Conservation (phyloP, 2,797 vertebrate species). For the Microhierax caerulescens region DNA sequence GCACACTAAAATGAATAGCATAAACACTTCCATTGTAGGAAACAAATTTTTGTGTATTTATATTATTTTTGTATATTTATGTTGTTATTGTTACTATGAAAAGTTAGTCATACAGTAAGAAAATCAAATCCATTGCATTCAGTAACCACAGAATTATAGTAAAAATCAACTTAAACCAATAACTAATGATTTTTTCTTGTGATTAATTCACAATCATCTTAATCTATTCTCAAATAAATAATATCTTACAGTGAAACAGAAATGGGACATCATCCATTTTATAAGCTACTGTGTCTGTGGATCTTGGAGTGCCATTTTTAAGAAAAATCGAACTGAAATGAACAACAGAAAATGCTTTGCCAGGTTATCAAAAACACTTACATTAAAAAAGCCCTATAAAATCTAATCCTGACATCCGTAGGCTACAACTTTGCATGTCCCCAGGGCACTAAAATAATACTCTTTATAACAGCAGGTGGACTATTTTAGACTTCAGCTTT, state of each 20-base stretch:
- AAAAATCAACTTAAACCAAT: conserved; percentile 37
- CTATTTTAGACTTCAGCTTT: conserved; percentile 81
- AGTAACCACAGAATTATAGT: conserved; percentile 13
- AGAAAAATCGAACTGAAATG: conserved; percentile 12
- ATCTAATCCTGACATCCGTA: conserved; percentile 80
- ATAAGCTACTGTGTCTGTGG: conserved; percentile 1
- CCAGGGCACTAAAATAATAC: conserved; percentile 84
- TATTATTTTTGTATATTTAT: neutral
- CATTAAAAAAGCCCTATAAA: conserved; percentile 71
- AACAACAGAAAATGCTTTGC: conserved; percentile 69
- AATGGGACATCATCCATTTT: conserved; percentile 3
- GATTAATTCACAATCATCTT: neutral
- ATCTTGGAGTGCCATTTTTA: conserved; percentile 25
- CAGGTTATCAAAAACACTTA: conserved; percentile 75
- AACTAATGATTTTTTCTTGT: neutral
- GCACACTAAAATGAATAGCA: neutral
- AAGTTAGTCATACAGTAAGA: neutral
- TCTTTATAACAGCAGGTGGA: conserved; percentile 81
- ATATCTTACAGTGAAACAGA: neutral
- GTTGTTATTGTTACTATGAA: neutral
- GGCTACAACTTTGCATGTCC: conserved; percentile 80
- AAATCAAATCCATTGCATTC: neutral
- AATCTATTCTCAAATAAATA: conserved; percentile 1
- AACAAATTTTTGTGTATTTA: neutral
- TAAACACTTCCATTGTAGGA: neutral